A percentile compares a stretch with the other conserved stretches of the same genome.
These are phyloP conservation scores for Stichopus horrens DNA, from an alignment of 53 echinoderm and acorn worm genomes.

Conservation along the genomic window DNA sequence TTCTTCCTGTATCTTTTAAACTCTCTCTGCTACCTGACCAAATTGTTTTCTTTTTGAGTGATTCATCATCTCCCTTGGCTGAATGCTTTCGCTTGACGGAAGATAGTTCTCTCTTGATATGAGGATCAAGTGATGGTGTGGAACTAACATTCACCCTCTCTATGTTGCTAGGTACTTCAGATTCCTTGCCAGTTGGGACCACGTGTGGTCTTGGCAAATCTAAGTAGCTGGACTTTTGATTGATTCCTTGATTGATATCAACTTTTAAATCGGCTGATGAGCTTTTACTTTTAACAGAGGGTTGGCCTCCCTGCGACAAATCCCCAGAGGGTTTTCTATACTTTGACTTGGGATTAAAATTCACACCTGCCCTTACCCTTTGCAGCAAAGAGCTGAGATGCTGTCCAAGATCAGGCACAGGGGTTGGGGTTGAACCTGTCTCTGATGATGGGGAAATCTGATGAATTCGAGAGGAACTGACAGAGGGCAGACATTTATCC, in stretches of 20 bases:
- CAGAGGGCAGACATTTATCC: no score
- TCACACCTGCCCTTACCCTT: slow-evolving; percentile 23
- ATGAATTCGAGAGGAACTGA: neutral
- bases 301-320: neutral
- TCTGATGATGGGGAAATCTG: neutral
- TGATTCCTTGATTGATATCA: neutral
- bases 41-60: neutral
- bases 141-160: neutral
- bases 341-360: neutral
- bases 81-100: neutral
- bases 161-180: neutral
- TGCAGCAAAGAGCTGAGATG: slow-evolving; percentile 33
- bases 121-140: neutral
- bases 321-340: neutral
- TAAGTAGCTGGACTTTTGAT: neutral
- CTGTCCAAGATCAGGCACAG: neutral
- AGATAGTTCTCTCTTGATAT: neutral
- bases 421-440: neutral
- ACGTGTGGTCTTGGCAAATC: neutral
- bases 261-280: neutral
- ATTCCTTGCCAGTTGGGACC: neutral
- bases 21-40: neutral
- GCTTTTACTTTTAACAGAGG: neutral
- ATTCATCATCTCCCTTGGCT: neutral
- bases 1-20: neutral